Base-by-base conservation (phyloP, 1,140 invertebrate genomes). In the Aphis craccivora region DNA sequence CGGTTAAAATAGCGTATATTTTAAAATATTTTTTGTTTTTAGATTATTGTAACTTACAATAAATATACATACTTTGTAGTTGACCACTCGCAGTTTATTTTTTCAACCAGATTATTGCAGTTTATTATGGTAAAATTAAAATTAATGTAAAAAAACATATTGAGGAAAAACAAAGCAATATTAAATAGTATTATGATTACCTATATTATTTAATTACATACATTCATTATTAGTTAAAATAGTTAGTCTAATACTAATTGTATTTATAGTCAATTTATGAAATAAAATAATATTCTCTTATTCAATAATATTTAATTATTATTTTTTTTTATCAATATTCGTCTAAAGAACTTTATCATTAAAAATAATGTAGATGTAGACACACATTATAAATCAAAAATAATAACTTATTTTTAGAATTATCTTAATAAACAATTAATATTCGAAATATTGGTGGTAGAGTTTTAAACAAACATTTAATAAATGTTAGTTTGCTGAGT, bases 81-180 rank as follows among this genome's bases (percentile, higher is more conserved):
- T 22, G 18, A 83, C 35, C 6, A 83, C 35, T 25, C 9, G 30
- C 51, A 87, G n/a, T 48, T 87, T 87, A 45, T 48, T 30, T 48
- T 87, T n/a, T 4, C 4, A 87, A 30, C 18, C 43, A 45, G 43
- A 87, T 87, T 48, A 87, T n/a, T 45, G 45, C 86, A n/a, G 45
- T 30, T n/a, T 48, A 87, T 87, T 35, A 30, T 18, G 11, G 43
- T 87, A 87, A 48, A 87, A 30, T 48, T 87, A 87, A 7, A 48
- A 87, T n/a, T 30, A 87, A 87, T 43, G 25, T 45, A 48, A 48
- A 43, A 83, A 87, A 87, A 48, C 45, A 83, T 83, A 87, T 87
- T 30, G 30, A n/a, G 5, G n/a, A 87, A 51, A 48, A n/a, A 87
- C 25, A 87, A n/a, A 22, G 51, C 30, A 20, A 20, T n/a, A 37